phyloP scores from a whole-genome alignment of 2,113 vertebrate genomes.

The Eublepharis macularius region DNA sequence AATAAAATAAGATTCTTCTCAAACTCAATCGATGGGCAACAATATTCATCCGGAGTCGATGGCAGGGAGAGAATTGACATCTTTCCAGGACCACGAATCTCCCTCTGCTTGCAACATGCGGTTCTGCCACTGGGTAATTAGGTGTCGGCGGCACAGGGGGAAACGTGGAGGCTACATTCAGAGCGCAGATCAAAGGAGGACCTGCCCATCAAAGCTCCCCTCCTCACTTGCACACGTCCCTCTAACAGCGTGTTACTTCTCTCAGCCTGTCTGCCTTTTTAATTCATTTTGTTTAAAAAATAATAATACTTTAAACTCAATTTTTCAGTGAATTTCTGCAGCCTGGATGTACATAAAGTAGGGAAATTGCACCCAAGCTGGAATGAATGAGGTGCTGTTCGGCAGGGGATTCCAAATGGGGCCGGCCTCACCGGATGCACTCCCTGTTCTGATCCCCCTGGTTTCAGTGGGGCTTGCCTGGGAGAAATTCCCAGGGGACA shows the following conservation, averaged over 20 bases:
- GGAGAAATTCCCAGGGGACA: neutral
- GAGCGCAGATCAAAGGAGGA: constrained; percentile 67
- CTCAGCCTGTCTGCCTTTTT: constrained; percentile 4
- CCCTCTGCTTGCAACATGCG: constrained; percentile 47
- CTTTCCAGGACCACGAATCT: constrained; percentile 69
- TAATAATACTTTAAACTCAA: neutral
- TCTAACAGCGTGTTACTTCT: neutral
- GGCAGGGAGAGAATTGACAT: constrained; percentile 64
- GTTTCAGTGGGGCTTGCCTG: neutral
- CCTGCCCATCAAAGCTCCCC: constrained; percentile 70
- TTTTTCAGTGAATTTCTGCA: neutral
- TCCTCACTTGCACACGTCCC: neutral
- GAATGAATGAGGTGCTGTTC: neutral
- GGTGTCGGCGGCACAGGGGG: constrained; percentile 46
- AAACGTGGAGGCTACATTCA: constrained; percentile 66
- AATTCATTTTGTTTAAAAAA: neutral
- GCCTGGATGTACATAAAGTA: neutral
- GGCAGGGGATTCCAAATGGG: neutral
- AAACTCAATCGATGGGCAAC: constrained; percentile 49
- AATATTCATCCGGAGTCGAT: constrained; percentile 53
- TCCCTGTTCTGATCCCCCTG: no score
- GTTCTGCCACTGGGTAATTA: constrained; percentile 61
- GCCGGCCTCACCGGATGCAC: no score
- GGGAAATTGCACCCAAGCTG: neutral
- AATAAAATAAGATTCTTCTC: constrained; percentile 60